phyloP scores from a whole-genome alignment of 2,888 invertebrate genomes.

The Campoletis raptor region DNA sequence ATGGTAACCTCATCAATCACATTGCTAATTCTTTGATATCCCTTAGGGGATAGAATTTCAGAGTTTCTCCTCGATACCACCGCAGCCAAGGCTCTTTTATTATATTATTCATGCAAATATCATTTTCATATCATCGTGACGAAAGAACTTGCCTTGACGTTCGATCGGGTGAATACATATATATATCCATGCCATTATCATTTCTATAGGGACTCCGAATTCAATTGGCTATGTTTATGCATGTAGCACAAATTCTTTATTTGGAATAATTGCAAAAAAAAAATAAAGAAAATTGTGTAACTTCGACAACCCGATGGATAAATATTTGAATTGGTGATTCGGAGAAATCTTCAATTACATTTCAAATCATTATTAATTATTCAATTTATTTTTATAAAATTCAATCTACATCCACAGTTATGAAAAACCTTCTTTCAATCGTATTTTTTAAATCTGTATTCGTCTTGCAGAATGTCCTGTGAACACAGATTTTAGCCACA shows the following conservation, averaged over 20 bases:
- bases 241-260: background rate
- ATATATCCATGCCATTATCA: constrained; percentile 48
- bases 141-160: background rate
- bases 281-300: background rate
- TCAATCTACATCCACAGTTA: background rate
- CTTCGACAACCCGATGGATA: background rate
- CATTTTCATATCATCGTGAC: constrained; percentile 46
- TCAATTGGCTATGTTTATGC: constrained; percentile 14
- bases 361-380: background rate
- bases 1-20: constrained; percentile 72
- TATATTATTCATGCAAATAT: constrained; percentile 64
- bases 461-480: no score
- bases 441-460: no score
- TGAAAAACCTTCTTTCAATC: background rate
- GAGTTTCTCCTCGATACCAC: constrained; percentile 9
- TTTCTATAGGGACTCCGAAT: background rate
- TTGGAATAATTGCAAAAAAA: background rate
- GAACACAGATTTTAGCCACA: no score
- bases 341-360: background rate
- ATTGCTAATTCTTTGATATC: constrained; percentile 65
- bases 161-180: constrained; percentile 33
- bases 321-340: background rate
- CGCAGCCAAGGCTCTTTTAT: constrained; percentile 29
- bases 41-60: constrained; percentile 36
- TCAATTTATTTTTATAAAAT: background rate